These are phyloP conservation scores for Euzophera pinguis DNA, from an alignment of 2,888 invertebrate genomes.

Conservation along the genomic window DNA sequence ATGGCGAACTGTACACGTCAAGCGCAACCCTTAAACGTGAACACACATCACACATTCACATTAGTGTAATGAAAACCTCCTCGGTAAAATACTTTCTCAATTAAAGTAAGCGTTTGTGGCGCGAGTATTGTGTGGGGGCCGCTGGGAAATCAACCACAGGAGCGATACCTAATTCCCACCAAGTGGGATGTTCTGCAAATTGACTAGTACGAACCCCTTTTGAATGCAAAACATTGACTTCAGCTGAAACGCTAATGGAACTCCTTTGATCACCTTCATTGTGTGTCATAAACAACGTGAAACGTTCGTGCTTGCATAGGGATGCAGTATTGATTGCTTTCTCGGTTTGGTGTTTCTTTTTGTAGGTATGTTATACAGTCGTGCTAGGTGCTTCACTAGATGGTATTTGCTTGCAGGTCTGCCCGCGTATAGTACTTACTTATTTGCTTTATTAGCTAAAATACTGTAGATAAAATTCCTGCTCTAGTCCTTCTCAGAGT, in stretches of 20 bases:
- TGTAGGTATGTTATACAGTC: too few species aligned
- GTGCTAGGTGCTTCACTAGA: too few species aligned
- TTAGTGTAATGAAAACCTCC: slow-evolving; percentile 52
- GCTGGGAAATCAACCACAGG: slow-evolving; percentile 51
- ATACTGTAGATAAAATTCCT: too few species aligned
- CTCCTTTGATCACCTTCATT: slow-evolving; percentile 9
- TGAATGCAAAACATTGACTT: slow-evolving; percentile 10
- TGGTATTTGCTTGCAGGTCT: too few species aligned
- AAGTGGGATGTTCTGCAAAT: slow-evolving; percentile 35
- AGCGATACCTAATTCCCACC: slow-evolving; percentile 35
- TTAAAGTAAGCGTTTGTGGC: slow-evolving; percentile 49
- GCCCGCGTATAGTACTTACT: too few species aligned
- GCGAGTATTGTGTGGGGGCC: slow-evolving; percentile 35
- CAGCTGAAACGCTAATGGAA: not conserved
- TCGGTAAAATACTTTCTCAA: slow-evolving; percentile 52
- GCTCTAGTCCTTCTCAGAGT: too few species aligned
- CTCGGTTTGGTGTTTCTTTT: not conserved
- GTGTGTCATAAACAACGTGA: slow-evolving; percentile 2
- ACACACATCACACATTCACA: too few species aligned
- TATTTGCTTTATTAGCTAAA: too few species aligned
- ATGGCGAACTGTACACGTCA: slow-evolving; percentile 20
- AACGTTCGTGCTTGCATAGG: not conserved
- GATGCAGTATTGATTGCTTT: not conserved
- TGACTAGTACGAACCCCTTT: slow-evolving; percentile 22
- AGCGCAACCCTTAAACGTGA: slow-evolving; percentile 29